Evolutionary conservation across 2,113 vertebrate genomes (phyloP), one percentile per base, ranked within the genome.

Genomic region (Empidonax alnorum): DNA sequence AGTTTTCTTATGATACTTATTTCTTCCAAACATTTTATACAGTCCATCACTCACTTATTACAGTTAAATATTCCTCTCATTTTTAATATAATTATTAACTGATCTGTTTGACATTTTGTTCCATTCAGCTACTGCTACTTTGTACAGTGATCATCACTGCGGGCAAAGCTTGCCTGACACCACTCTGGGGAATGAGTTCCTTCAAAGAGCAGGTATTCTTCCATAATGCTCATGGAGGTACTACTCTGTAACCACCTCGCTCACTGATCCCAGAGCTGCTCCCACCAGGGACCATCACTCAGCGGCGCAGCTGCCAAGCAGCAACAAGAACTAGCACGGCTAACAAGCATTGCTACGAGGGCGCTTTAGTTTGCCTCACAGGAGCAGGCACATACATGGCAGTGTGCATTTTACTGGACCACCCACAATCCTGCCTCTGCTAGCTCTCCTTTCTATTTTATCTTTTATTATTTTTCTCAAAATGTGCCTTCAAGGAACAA

Each of bases 261-360:
- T 39, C 0, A 0, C 65, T 61, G 52, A 30, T 75, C 39, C 61
- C 73, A 72, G 63, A 74, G 50, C 47, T n/a, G 39, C n/a, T 79
- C 67, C 88, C 28, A 20, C 16, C n/a, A 23, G 61, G 55, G 52
- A 49, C 3, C 3, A 23, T n/a, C 53, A 15, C 30, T 20, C 56
- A 56, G 62, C 44, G 53, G 1, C 3, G 23, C 59, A 23, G 67
- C 46, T 65, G 44, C 58, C 87, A 83, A 83, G 66, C 66, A 68
- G 53, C 12, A 2, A 35, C 3, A 12, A 76, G 71, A 67, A 41
- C 37, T 31, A 24, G 17, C 30, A 69, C 0, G 1, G 83, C 53
- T 17, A 18, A 68, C 7, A 58, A 62, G 28, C 17, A 12, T 46
- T 12, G 28, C 17, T 15, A 11, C 0, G 0, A 10, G 7, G 28